Evolutionary conservation across 1,140 invertebrate genomes (phyloP).

Genomic region (Polypedilum pembai): DNA sequence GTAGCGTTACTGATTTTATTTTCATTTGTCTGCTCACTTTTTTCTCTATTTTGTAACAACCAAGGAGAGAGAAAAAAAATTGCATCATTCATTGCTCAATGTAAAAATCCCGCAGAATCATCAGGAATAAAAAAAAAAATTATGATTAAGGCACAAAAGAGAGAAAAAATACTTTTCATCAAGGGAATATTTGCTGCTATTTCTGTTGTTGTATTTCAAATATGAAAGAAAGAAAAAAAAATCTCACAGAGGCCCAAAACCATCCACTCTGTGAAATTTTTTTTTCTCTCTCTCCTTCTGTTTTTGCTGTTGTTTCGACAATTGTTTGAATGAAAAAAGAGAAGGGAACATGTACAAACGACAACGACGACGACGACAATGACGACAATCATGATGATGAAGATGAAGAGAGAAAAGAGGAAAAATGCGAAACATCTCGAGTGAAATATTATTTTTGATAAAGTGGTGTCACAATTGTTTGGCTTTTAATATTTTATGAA

Average conservation of each 20-base stretch:
- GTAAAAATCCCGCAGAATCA: not conserved
- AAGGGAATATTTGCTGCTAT: not conserved
- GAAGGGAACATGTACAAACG: not conserved
- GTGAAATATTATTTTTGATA: not conserved
- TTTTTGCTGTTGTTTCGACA: not conserved
- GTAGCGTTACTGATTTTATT: slow-evolving; percentile 16
- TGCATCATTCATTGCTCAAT: not conserved
- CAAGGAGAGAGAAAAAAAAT: not conserved
- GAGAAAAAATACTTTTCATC: not conserved
- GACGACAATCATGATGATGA: not conserved
- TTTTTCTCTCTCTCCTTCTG: not conserved
- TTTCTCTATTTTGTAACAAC: not conserved
- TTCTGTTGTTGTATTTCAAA: not conserved
- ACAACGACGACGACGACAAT: not conserved
- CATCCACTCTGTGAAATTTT: too few species aligned
- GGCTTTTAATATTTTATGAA: slow-evolving; percentile 19
- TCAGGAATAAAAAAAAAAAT: not conserved
- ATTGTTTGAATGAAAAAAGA: slow-evolving; percentile 3
- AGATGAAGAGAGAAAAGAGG: not conserved
- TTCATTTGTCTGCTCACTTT: not conserved
- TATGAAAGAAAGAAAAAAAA: not conserved
- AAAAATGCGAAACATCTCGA: slow-evolving; percentile 11
- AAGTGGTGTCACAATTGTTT: slow-evolving; percentile 17
- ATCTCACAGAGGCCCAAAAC: not conserved
- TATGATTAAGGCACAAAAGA: not conserved